Percentiles rank a stretch among this genome's conserved stretches.
Evolutionary conservation across 2,113 vertebrate genomes (phyloP).

Genomic region (Aspiorhynchus laticeps): DNA sequence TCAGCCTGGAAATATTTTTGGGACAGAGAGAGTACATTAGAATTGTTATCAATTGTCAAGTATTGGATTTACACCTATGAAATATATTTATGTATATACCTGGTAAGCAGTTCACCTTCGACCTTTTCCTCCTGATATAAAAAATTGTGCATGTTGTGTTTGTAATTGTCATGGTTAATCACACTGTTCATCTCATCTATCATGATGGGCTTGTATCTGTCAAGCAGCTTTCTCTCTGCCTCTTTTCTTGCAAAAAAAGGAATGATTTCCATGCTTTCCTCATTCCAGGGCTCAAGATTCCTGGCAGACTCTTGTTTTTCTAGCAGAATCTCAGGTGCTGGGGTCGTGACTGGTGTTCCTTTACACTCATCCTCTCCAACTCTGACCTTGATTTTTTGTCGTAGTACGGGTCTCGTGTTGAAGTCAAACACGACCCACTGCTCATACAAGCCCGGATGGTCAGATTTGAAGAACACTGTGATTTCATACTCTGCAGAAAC

Average conservation of each 20-base stretch:
- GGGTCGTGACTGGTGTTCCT: neutral
- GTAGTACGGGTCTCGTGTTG: constrained; percentile 79
- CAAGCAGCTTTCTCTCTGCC: constrained; percentile 74
- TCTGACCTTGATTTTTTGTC: constrained; percentile 77
- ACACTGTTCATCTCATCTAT: constrained; percentile 58
- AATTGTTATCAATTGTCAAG: constrained; percentile 20
- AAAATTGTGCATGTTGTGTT: constrained; percentile 83
- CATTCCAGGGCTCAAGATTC: constrained; percentile 73
- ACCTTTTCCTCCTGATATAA: constrained; percentile 83
- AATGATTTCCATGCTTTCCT: constrained; percentile 80
- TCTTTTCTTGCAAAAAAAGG: constrained; percentile 69
- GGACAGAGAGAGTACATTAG: neutral
- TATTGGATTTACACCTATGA: neutral
- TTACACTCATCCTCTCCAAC: constrained; percentile 64
- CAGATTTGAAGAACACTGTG: constrained; percentile 72
- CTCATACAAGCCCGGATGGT: constrained; percentile 79
- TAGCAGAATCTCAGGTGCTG: neutral
- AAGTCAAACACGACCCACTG: constrained; percentile 92
- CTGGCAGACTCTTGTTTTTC: neutral
- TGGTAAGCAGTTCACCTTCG: constrained; percentile 74
- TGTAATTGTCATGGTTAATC: constrained; percentile 78
- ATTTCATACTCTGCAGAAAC: constrained; percentile 64
- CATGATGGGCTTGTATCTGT: constrained; percentile 77
- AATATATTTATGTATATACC: constrained; percentile 56
- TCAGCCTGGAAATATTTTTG: no score